phyloP scores from a whole-genome alignment of 2,797 vertebrate species.

The Crossoptilon crossoptilon region DNA sequence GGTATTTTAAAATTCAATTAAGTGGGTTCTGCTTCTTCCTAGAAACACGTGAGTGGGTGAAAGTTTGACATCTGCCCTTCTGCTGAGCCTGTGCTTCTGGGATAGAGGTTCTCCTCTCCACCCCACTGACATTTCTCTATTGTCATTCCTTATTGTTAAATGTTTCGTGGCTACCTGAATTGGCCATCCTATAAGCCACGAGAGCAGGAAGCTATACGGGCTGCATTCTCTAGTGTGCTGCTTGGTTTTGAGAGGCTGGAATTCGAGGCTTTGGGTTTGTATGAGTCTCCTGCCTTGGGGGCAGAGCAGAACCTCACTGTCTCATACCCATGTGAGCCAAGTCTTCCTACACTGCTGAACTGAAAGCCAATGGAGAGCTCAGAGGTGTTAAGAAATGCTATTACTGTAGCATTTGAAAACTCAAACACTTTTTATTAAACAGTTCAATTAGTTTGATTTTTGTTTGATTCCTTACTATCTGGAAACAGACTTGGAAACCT shows the following conservation, averaged over 20 bases:
- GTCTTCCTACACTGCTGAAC: neutral
- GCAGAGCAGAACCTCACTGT: neutral
- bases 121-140: neutral
- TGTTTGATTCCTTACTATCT: neutral
- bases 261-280: neutral
- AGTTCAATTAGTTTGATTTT: neutral
- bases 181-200: neutral
- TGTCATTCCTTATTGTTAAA: neutral
- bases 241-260: neutral
- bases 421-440: neutral
- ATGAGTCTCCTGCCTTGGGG: neutral
- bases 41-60: neutral
- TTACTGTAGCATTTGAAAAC: neutral
- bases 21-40: neutral
- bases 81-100: neutral
- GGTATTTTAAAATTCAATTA: neutral
- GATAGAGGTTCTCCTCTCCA: neutral
- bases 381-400: neutral
- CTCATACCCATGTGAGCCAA: neutral
- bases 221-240: neutral
- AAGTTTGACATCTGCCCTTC: neutral
- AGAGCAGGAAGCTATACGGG: neutral
- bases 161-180: neutral
- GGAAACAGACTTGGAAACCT: constrained; percentile 7
- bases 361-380: neutral